A percentile compares a stretch with the other conserved stretches of the same genome.
Evolutionary conservation across 2,113 vertebrate genomes (phyloP).

Genomic region (Coturnix japonica): DNA sequence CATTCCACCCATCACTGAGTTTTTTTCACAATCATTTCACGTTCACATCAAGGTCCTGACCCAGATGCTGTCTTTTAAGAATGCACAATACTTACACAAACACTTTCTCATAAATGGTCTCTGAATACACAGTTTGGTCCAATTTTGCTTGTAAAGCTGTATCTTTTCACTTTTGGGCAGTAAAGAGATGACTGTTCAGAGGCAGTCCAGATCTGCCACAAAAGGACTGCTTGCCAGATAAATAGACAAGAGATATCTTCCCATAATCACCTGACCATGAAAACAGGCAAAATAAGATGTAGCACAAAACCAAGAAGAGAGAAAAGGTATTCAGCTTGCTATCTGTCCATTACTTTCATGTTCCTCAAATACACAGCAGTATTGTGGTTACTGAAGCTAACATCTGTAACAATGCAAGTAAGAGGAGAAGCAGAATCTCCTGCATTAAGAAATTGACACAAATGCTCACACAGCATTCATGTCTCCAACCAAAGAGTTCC

Average conservation of each 20-base stretch:
- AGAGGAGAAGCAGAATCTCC: background rate
- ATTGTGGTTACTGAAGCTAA: background rate
- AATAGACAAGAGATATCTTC: background rate
- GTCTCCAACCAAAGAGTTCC: background rate
- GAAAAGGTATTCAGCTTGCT: background rate
- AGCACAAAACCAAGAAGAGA: background rate
- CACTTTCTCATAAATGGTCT: background rate
- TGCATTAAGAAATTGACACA: background rate
- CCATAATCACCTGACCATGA: background rate
- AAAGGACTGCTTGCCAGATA: background rate
- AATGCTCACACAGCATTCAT: background rate
- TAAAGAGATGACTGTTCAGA: background rate
- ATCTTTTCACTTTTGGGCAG: background rate
- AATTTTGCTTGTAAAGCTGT: background rate
- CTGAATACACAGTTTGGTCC: background rate
- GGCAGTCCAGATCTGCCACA: background rate
- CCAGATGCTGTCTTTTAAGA: background rate
- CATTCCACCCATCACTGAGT: background rate
- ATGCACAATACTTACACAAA: background rate
- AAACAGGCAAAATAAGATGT: background rate
- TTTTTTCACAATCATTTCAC: background rate
- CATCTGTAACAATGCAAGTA: background rate
- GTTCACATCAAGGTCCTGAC: background rate
- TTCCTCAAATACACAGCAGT: background rate
- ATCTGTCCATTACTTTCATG: background rate